These are phyloP conservation scores for Parnassius mnemosyne DNA, from an alignment of 2,888 invertebrate genomes.

Conservation along the genomic window DNA sequence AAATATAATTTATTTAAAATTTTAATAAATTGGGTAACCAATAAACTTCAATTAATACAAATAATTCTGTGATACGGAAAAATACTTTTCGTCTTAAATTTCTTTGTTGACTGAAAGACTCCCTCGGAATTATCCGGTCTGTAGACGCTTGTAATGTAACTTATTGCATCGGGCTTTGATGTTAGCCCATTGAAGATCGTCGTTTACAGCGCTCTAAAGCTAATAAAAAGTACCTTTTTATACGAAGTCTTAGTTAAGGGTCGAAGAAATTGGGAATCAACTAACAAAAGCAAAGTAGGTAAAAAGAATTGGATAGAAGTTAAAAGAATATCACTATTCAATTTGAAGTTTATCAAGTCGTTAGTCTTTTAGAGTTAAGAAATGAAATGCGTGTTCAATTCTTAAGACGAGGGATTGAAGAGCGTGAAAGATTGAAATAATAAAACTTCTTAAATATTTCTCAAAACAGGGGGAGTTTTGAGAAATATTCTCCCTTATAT, in stretches of 20 bases:
- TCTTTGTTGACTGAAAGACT: conserved; percentile 61
- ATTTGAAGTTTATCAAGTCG: too few relatives aligned
- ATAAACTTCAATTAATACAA: too few relatives aligned
- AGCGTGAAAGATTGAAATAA: too few relatives aligned
- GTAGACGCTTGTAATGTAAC: conserved; percentile 60
- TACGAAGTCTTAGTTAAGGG: neutral
- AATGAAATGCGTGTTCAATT: too few relatives aligned
- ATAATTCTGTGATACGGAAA: neutral
- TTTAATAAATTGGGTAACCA: too few relatives aligned
- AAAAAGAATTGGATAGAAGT: neutral
- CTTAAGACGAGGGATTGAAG: too few relatives aligned
- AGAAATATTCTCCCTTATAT: too few relatives aligned
- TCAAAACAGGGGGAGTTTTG: too few relatives aligned
- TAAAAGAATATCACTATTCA: neutral
- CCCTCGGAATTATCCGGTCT: conserved; percentile 61
- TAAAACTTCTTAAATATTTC: too few relatives aligned
- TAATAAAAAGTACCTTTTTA: conserved; percentile 56
- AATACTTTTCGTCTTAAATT: neutral
- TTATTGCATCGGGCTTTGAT: conserved; percentile 77
- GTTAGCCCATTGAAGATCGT: conserved; percentile 50
- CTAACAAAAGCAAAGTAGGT: conserved; percentile 2
- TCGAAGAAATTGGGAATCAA: neutral
- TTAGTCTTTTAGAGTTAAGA: too few relatives aligned
- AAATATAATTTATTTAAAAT: too few relatives aligned
- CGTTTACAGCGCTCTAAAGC: conserved; percentile 57